Conservation (phyloP, 1,140 invertebrate genomes). For the Zaprionus gabonicus region DNA sequence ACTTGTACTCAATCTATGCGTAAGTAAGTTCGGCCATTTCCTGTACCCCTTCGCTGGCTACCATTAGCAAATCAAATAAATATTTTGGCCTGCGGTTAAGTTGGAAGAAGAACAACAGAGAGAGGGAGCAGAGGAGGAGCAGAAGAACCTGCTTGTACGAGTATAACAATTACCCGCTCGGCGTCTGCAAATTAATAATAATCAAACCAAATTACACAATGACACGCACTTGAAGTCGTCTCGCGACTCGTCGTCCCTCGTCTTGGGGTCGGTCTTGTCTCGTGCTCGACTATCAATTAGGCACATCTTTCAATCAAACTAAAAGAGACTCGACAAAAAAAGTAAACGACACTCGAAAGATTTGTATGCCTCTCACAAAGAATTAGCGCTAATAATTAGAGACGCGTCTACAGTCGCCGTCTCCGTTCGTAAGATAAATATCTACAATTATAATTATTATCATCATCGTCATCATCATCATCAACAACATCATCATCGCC, state of each 20-base stretch:
- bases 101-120: conserved; percentile 3
- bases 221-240: conserved; percentile 74
- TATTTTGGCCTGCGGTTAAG: conserved; percentile 62
- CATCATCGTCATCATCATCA: background rate
- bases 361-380: conserved; percentile 54
- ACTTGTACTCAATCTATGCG: conserved; percentile 25
- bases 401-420: conserved; percentile 15
- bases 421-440: conserved; percentile 49
- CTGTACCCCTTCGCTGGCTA: conserved; percentile 49
- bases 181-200: conserved; percentile 81
- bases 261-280: conserved; percentile 48
- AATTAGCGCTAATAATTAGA: conserved; percentile 81
- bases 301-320: conserved; percentile 79
- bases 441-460: conserved; percentile 64
- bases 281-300: conserved; percentile 78
- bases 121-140: background rate
- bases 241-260: conserved; percentile 20
- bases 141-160: conserved; percentile 14
- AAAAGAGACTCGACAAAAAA: conserved; percentile 32
- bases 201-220: conserved; percentile 81
- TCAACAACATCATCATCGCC: background rate
- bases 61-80: conserved; percentile 78
- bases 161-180: conserved; percentile 50
- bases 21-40: conserved; percentile 52
- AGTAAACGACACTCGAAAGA: conserved; percentile 50